Evolutionary conservation across 2,888 invertebrate genomes (phyloP), one percentile per base, ranked within the genome.

Genomic region (Neoscelio sp.): DNA sequence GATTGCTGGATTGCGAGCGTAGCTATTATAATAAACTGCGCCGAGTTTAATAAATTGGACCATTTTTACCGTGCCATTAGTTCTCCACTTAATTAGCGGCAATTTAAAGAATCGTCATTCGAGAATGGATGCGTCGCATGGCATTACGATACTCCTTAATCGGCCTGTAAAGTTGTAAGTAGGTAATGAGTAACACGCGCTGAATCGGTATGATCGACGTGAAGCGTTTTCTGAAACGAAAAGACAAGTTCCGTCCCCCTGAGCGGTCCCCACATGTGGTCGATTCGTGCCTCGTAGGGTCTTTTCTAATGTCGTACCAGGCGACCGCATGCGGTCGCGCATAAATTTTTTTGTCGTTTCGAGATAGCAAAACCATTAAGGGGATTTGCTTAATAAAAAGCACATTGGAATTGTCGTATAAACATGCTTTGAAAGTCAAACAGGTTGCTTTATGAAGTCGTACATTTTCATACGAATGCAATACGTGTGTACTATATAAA

Each of bases 261-360:
- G 38, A 38, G 40, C 18, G 28, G 56, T 44, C 68, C 28, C 80
- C 48, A 65, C 80, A 77, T 80, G 80, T 73, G 77, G 80, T 58
- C 80, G 65, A 67, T 48, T 46, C 56, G 56, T 40, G 48, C 44
- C 56, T 50, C 60, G 40, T 35, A 40, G 35, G 56, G 50, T 38
- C 67, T 56, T 68, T 33, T 20, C 54, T 38, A 56, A 44, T 56
- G 67, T 28, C 38, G 44, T 12, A 30, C 17, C n/a, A n/a, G n/a
- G n/a, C 46, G 46, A 48, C 78, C 62, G 62, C 71, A 76, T 76
- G 79, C 60, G 76, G 79, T 76, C 46, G 33, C 50, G 38, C 38
- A 44, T 60, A 18, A 40, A 40, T 33, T 58, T 65, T 75, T 79
- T 60, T 54, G 56, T 17, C 44, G 20, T 26, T 15, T 12, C 15